Conservation (phyloP, 2,113 vertebrate genomes). For the Actenoides lindsayi region DNA sequence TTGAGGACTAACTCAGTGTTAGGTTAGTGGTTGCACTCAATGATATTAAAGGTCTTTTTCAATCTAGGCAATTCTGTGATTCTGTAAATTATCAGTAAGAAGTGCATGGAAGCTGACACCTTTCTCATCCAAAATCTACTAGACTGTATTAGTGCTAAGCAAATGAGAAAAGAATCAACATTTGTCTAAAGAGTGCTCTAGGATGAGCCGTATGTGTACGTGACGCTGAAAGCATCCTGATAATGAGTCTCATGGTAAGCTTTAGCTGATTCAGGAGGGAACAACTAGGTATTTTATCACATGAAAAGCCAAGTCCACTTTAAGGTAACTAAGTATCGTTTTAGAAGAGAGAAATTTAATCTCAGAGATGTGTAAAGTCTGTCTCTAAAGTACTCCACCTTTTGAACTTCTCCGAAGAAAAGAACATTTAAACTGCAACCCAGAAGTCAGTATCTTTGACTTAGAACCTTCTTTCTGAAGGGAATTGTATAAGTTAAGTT, state of each 20-base stretch:
- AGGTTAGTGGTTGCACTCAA: no score
- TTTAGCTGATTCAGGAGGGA: neutral
- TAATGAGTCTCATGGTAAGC: neutral
- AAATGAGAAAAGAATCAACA: neutral
- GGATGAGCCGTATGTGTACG: neutral
- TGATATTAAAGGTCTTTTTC: no score
- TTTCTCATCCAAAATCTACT: neutral
- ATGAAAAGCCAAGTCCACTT: neutral
- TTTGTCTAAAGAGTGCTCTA: neutral
- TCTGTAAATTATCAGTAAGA: neutral
- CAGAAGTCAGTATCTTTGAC: neutral
- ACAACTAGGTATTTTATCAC: neutral
- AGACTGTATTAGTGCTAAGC: neutral
- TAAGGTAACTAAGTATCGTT: neutral
- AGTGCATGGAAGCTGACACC: neutral
- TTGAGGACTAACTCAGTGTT: no score
- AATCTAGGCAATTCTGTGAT: no score
- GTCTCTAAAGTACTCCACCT: neutral
- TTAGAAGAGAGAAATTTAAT: neutral
- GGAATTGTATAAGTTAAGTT: conserved; percentile 2
- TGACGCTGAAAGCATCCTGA: neutral
- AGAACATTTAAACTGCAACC: conserved; percentile 20
- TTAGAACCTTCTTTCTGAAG: conserved; percentile 27
- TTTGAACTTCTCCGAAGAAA: conserved; percentile 33
- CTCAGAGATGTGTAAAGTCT: neutral